Base-by-base conservation (phyloP, 2,113 vertebrate genomes). In the Oncorhynchus clarkii region DNA sequence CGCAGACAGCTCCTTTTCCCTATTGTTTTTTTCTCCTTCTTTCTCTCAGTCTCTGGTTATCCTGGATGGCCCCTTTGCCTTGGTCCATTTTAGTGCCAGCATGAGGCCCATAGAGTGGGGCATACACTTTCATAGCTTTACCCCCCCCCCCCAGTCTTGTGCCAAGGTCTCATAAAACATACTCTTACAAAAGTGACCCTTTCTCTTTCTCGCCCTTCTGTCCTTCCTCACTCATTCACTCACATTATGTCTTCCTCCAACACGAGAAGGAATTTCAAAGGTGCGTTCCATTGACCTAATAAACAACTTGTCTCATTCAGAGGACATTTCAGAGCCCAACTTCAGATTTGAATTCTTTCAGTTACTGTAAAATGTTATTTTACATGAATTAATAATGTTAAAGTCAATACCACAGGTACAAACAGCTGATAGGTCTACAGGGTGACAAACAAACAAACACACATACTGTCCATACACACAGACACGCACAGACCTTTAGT, bases 401-500 rank as follows among this genome's bases (percentile, higher is more conserved):
- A 39, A 39, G 39, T 9, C 7, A 39, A 39, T 39, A 45, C 39
- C 39, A 45, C 39, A 39, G 34, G 34, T 39, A 39, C 8, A 8
- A 39, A 39, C 9, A 39, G 39, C 8, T 39, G 39, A 39, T 8
- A 45, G 12, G 39, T 45, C 39, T 45, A 45, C 9, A 45, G 39
- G 39, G 39, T 9, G 39, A 45, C 39, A 45, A 11, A 45, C 39
- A 11, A 9, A 11, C 39, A 34, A 34, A 34, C 34, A 34, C 34
- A 34, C 34, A 7, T 34, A 34, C 34, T 7, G 34, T 34, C 7
- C 34, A 34, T 34, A 12, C 39, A 45, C 39, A 45, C 39, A 39
- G 1, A 39, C 34, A 39, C 34, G 8, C 7, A 26, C 91, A 89
- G 89, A 98, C 98, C 98, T 96, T 99, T 99, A 69, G 95, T 97